A percentile compares a stretch with the other conserved stretches of the same genome.
These are phyloP conservation scores for Potamarius usumacintae DNA, from an alignment of 2,113 vertebrate species.

Conservation along the genomic window DNA sequence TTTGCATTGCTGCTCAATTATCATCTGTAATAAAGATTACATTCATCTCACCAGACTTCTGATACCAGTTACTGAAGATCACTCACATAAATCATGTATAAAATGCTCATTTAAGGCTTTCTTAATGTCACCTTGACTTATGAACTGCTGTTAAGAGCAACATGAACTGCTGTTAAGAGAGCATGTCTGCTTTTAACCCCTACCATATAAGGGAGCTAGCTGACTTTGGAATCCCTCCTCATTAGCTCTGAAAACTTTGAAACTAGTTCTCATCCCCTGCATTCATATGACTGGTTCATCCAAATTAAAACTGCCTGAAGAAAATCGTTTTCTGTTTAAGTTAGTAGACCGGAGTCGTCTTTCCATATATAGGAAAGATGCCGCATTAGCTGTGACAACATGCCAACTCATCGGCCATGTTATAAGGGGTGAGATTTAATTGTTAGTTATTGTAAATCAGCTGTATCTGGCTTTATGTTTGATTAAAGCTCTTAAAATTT, in stretches of 20 bases:
- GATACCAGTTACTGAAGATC: background rate
- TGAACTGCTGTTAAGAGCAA: background rate
- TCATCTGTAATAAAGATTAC: background rate
- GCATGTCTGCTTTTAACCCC: background rate
- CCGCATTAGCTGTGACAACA: background rate
- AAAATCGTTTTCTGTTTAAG: background rate
- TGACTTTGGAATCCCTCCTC: background rate
- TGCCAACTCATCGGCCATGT: background rate
- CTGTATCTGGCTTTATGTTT: background rate
- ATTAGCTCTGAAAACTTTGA: background rate
- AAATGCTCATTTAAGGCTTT: background rate
- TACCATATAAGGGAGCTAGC: background rate
- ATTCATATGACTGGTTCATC: background rate
- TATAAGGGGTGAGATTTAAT: background rate
- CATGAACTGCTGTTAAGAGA: background rate
- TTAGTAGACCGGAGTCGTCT: background rate
- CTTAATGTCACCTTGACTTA: background rate
- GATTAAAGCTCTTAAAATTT: background rate
- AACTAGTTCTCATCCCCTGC: background rate
- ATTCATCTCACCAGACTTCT: background rate
- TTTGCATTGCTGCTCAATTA: background rate
- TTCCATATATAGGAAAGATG: background rate
- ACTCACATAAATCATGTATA: background rate
- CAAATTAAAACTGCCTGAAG: background rate
- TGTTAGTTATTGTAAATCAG: background rate